Percentiles rank a stretch among this genome's conserved stretches.
phyloP scores from a whole-genome alignment of 2,888 invertebrate species.

The Stenchaetothrips biformis region DNA sequence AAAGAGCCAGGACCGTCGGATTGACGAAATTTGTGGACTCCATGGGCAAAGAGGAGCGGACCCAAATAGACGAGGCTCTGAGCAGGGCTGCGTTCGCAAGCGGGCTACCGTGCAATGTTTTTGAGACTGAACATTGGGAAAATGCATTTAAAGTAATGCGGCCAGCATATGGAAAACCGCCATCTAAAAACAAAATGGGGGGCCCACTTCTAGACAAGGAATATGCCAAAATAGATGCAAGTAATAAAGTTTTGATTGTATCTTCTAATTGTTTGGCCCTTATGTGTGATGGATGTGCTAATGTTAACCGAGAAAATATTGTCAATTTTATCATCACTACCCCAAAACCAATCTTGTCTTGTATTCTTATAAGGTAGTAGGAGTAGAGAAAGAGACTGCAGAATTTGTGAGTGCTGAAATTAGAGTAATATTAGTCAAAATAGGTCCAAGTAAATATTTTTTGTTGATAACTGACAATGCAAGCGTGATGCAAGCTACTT shows the following conservation, averaged over 20 bases:
- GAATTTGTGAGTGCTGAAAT: background rate
- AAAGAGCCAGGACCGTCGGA: background rate
- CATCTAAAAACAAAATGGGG: background rate
- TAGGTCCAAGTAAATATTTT: background rate
- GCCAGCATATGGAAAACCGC: background rate
- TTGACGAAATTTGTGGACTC: background rate
- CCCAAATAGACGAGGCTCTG: background rate
- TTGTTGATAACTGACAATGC: background rate
- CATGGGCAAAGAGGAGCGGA: background rate
- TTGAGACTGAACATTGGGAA: background rate
- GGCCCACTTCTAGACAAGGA: background rate
- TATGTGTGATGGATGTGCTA: background rate
- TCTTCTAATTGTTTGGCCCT: background rate
- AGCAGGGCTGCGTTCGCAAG: background rate
- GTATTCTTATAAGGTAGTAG: background rate
- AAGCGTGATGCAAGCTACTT: background rate
- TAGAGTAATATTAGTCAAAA: background rate
- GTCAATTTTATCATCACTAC: background rate
- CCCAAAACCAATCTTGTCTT: background rate
- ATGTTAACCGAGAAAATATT: background rate
- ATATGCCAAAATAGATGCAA: background rate
- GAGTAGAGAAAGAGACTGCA: background rate
- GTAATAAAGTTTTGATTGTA: background rate
- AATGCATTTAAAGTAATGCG: background rate
- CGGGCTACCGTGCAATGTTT: background rate